Conservation (phyloP, 2,888 invertebrate genomes). For the Salpingus planirostris region DNA sequence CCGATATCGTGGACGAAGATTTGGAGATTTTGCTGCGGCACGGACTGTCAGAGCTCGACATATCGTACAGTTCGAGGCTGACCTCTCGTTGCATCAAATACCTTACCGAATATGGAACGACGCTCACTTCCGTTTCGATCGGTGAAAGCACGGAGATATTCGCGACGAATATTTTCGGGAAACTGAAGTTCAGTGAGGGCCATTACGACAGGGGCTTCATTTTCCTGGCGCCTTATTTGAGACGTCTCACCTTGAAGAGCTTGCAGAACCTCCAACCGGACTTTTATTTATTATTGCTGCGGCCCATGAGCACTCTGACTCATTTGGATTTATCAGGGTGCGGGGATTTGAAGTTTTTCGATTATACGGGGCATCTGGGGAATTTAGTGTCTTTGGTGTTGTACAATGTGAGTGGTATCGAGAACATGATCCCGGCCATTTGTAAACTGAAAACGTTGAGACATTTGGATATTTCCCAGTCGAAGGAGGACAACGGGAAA, state of each 20-base stretch:
- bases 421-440: slow-evolving; percentile 54
- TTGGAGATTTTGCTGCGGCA: slow-evolving; percentile 64
- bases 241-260: slow-evolving; percentile 50
- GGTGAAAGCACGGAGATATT: slow-evolving; percentile 58
- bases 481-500: slow-evolving; percentile 56
- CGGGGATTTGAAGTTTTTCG: slow-evolving; percentile 53
- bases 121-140: slow-evolving; percentile 60
- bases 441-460: slow-evolving; percentile 49
- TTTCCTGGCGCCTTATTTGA: slow-evolving; percentile 52
- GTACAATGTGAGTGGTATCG: slow-evolving; percentile 67
- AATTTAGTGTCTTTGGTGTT: slow-evolving; percentile 67
- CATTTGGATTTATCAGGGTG: slow-evolving; percentile 67
- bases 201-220: slow-evolving; percentile 44
- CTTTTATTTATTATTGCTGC: slow-evolving; percentile 48
- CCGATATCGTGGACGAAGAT: slow-evolving; percentile 62
- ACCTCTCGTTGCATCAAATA: slow-evolving; percentile 54
- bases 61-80: slow-evolving; percentile 64
- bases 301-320: slow-evolving; percentile 51
- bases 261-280: slow-evolving; percentile 44
- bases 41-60: slow-evolving; percentile 62
- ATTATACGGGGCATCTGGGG: slow-evolving; percentile 56
- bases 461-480: slow-evolving; percentile 80
- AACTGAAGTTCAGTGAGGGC: slow-evolving; percentile 22
- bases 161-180: slow-evolving; percentile 34
- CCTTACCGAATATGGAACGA: slow-evolving; percentile 60